phyloP scores from a whole-genome alignment of 2,113 vertebrate genomes.

The Brachirus orientalis region DNA sequence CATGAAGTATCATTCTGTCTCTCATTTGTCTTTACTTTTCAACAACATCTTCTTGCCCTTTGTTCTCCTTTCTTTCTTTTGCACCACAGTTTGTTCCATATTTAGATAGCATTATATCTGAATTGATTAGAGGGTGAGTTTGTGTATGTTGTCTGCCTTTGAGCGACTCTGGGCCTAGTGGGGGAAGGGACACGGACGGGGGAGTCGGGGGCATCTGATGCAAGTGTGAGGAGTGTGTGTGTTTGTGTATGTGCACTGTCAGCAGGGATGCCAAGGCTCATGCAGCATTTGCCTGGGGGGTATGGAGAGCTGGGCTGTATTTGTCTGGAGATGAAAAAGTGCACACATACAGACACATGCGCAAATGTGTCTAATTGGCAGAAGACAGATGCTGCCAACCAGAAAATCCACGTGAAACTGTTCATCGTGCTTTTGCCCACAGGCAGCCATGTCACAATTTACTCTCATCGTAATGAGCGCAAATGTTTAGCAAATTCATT shows the following conservation, averaged over 20 bases:
- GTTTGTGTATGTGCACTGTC: constrained; percentile 37
- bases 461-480: constrained; percentile 47
- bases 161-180: constrained; percentile 14
- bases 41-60: neutral
- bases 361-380: constrained; percentile 70
- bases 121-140: constrained; percentile 43
- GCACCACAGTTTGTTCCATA: constrained; percentile 23
- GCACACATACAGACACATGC: constrained; percentile 23
- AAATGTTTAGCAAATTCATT: constrained; percentile 61
- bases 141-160: constrained; percentile 31
- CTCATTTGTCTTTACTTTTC: neutral
- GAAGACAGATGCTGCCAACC: constrained; percentile 76
- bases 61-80: neutral
- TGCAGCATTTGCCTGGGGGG: constrained; percentile 42
- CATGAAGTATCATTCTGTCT: constrained; percentile 18
- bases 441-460: constrained; percentile 73
- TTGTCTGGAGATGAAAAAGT: constrained; percentile 40
- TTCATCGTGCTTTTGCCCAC: constrained; percentile 54
- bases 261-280: constrained; percentile 46
- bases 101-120: constrained; percentile 52
- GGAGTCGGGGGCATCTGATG: constrained; percentile 19
- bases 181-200: constrained; percentile 18
- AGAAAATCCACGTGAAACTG: constrained; percentile 67
- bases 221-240: constrained; percentile 28
- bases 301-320: constrained; percentile 42